Evolutionary conservation across 2,797 vertebrate species (phyloP), one percentile per base, ranked within the genome.

Genomic region (Antrozous pallidus): DNA sequence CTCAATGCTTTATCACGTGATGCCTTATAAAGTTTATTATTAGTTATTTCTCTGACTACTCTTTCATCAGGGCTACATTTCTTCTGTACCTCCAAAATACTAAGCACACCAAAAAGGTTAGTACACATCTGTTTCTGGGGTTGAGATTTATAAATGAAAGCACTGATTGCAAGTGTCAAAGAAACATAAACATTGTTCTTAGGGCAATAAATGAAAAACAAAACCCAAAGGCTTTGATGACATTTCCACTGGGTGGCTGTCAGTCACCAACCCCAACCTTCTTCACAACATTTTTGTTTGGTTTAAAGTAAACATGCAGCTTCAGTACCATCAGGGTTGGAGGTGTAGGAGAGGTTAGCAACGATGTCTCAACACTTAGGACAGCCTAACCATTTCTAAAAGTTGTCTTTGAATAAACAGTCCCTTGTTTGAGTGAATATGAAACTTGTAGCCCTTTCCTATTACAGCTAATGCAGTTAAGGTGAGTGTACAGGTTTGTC

Each of bases 121-220:
- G 51, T 28, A 56, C 26, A 54, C 54, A 73, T 84, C 49, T 94
- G 69, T 61, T 87, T 75, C 80, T 79, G 1, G 0, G 28, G 18
- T 20, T 51, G 61, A 75, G 85, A 69, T 88, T 95, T 95, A 69
- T 73, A 91, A 94, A 80, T 75, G 78, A 70, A 90, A 93, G 58
- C 70, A 82, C 0, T 58, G 36, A 85, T 78, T 95, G 88, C 42
- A 26, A 95, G 78, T 33, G 61, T 96, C 89, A 90, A 51, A 91
- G 75, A 93, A 86, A 94, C 45, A 61, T 67, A 96, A 81, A 47
- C 47, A 90, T 81, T 63, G 26, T 18, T 90, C 2, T 87, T 73
- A 58, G 14, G 61, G 81, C 56, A 95, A 51, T 74, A 84, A 90
- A 85, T 54, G 26, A 40, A 88, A 82, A 93, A 49, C 31, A 86